Percentiles rank a stretch among this genome's conserved stretches.
These are phyloP conservation scores for Beroe ovata DNA, from an alignment of 37 sponge, comb jelly and placozoan species.

Conservation along the genomic window DNA sequence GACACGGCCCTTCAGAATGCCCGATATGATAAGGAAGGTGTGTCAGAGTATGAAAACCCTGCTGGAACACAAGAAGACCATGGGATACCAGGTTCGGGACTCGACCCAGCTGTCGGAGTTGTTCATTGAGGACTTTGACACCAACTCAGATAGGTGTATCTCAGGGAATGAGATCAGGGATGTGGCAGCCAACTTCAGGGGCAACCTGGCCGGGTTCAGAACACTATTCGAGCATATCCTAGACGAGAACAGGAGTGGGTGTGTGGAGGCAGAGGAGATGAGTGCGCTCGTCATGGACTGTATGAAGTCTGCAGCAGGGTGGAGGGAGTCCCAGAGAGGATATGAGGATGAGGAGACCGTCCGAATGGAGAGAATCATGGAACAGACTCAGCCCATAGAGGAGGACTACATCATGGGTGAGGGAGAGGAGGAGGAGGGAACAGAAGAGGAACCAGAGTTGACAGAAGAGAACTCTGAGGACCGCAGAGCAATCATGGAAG, in stretches of 20 bases:
- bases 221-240: background rate
- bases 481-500: background rate
- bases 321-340: too few relatives aligned
- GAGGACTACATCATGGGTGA: background rate
- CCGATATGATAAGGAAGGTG: background rate
- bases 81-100: too few relatives aligned
- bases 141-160: background rate
- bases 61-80: background rate
- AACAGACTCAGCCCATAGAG: background rate
- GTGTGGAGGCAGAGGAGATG: slow-evolving; percentile 17
- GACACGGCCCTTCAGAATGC: background rate
- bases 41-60: background rate
- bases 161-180: background rate
- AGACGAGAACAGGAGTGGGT: slow-evolving; percentile 20
- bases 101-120: background rate
- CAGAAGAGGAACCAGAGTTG: background rate
- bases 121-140: background rate
- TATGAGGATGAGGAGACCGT: background rate
- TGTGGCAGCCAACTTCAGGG: background rate
- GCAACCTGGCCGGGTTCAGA: background rate
- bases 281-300: background rate
- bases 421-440: background rate
- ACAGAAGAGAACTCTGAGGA: background rate
- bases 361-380: background rate
- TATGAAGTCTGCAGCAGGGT: background rate